Evolutionary conservation across 1,140 invertebrate species (phyloP), one percentile per base, ranked within the genome.

Genomic region (Zaprionus vittiger): DNA sequence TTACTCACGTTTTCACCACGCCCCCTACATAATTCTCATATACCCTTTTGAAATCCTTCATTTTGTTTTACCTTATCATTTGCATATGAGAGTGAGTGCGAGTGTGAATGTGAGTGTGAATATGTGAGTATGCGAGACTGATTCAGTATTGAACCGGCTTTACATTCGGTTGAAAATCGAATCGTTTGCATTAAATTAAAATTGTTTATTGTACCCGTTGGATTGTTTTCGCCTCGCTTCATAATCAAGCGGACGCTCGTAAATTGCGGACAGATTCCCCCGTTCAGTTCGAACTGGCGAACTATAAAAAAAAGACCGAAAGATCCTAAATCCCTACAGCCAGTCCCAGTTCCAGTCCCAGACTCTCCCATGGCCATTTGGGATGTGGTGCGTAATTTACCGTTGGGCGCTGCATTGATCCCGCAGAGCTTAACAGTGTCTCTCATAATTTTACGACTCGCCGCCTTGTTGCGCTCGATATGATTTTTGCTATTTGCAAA

Each of bases 251-350:
- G 26, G 47, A 69, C 60, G 14, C 47, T 41, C 60, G 37, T 71
- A 70, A 70, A 70, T 52, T 70, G 60, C 59, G 41, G n/a, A 47
- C 41, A 47, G 41, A 47, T 47, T 47, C 41, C n/a, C 41, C 15
- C 15, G 14, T n/a, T 24, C 14, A 31, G 2, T 37, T 64, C 20
- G 20, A 52, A 17, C 7, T 47, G 15, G 26, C 63, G 67, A 84
- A 79, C 75, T 82, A 86, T 86, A 85, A 87, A 80, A 52, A 86
- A 80, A 52, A 24, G 6, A 20, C 62, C 63, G 59, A 54, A 67
- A 82, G 57, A 82, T 86, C 76, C 82, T 73, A 86, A 82, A 85
- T 81, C 77, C 82, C 82, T 75, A 79, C 15, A 38, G 28, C 31
- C 31, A 28, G 44, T 22, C 57, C 22, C 14, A 20, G 47, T 28